Evolutionary conservation across 1,140 invertebrate species (phyloP).

Genomic region (Oncopodura yosiiana): DNA sequence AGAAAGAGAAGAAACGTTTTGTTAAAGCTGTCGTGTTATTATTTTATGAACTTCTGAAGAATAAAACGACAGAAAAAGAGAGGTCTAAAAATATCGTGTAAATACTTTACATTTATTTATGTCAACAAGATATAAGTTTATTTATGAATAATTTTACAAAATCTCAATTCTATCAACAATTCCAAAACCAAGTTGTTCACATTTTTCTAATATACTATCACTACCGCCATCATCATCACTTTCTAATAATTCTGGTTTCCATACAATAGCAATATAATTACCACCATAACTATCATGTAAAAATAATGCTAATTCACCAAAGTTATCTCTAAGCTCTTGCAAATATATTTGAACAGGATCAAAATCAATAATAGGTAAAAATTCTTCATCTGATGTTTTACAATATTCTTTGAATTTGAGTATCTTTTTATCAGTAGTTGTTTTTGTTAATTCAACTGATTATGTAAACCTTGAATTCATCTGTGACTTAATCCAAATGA

Average conservation of each 20-base stretch:
- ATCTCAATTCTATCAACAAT: slow-evolving; percentile 17
- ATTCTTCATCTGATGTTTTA: slow-evolving; percentile 39
- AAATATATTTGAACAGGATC: slow-evolving; percentile 64
- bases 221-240: slow-evolving; percentile 48
- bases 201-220: no score
- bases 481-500: slow-evolving; percentile 58
- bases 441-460: slow-evolving; percentile 37
- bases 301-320: slow-evolving; percentile 69
- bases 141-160: no score
- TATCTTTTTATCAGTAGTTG: no score
- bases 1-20: no score
- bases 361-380: slow-evolving; percentile 63
- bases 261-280: slow-evolving; percentile 64
- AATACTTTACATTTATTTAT: no score
- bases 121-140: no score
- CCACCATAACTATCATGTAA: slow-evolving; percentile 81
- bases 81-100: no score
- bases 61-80: no score
- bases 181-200: slow-evolving; percentile 6
- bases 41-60: no score
- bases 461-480: slow-evolving; percentile 47
- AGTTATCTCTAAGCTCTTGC: slow-evolving; percentile 58
- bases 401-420: slow-evolving; percentile 31
- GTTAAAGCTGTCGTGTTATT: no score
- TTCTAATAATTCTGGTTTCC: slow-evolving; percentile 68